Evolutionary conservation across 2,113 vertebrate species (phyloP).

Genomic region (Petaurus breviceps): DNA sequence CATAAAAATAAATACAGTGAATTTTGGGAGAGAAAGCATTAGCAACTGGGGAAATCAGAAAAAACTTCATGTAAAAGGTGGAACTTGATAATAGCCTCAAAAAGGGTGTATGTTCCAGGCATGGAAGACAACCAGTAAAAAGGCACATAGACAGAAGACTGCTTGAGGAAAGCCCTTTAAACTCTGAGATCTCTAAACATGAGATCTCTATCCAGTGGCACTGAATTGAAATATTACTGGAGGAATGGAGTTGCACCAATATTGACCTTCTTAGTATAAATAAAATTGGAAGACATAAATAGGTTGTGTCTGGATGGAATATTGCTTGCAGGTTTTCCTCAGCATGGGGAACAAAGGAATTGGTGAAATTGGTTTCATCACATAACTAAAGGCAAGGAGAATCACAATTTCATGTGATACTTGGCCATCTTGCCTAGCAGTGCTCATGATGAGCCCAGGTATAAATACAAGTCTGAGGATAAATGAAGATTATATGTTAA

Average conservation of each 20-base stretch:
- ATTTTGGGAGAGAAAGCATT: neutral
- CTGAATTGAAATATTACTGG: neutral
- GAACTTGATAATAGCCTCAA: neutral
- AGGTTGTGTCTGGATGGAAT: neutral
- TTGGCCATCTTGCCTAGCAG: neutral
- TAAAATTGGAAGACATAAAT: neutral
- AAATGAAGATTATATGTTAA: neutral
- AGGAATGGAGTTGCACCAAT: neutral
- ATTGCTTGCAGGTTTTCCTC: neutral
- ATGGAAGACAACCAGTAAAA: neutral
- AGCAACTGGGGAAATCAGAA: neutral
- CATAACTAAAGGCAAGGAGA: neutral
- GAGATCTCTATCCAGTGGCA: neutral
- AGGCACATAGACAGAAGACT: neutral
- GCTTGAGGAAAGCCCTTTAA: neutral
- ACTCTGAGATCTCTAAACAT: neutral
- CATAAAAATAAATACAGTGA: neutral
- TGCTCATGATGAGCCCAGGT: neutral
- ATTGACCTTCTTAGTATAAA: neutral
- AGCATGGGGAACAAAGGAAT: neutral
- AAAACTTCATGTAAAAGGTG: neutral
- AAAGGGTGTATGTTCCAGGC: neutral
- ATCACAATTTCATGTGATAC: neutral
- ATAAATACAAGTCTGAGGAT: neutral
- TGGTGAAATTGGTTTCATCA: neutral